Conservation (phyloP, 2,888 invertebrate species). For the Drosophila kuntzei region DNA sequence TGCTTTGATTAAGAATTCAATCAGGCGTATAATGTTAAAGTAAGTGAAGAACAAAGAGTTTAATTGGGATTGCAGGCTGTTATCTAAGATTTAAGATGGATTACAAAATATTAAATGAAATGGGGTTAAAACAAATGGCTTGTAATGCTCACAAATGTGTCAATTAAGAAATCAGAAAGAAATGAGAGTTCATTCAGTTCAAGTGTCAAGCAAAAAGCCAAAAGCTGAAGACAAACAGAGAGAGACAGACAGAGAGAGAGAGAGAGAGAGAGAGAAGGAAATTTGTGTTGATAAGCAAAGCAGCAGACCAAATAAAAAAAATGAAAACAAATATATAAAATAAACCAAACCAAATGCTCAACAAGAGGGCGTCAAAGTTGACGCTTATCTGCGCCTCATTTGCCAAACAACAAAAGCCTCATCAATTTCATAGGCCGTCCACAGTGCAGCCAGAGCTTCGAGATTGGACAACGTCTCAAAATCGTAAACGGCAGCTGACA, state of each 20-base stretch:
- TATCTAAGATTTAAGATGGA: not conserved
- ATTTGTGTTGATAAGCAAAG: conserved; percentile 49
- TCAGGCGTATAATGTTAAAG: conserved; percentile 14
- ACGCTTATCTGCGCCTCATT: conserved; percentile 77
- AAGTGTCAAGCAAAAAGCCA: conserved; percentile 26
- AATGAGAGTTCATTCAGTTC: conserved; percentile 38
- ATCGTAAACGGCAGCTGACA: conserved; percentile 59
- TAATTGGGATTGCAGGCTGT: conserved; percentile 1
- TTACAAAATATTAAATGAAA: conserved; percentile 4
- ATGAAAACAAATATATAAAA: conserved; percentile 26
- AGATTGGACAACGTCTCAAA: conserved; percentile 55
- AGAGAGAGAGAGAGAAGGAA: not conserved
- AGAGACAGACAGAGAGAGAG: not conserved
- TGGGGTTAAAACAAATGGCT: conserved; percentile 31
- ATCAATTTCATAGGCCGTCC: conserved; percentile 69
- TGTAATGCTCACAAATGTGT: conserved; percentile 51
- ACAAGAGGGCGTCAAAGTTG: conserved; percentile 72
- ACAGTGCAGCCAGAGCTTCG: conserved; percentile 53
- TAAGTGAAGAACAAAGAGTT: not conserved
- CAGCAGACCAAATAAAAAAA: conserved; percentile 31
- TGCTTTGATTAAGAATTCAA: conserved; percentile 37
- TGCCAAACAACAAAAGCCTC: conserved; percentile 76
- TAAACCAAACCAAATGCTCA: conserved; percentile 20
- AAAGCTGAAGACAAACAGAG: conserved; percentile 11
- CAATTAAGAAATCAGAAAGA: conserved; percentile 45